A percentile compares a stretch with the other conserved stretches of the same genome.
phyloP scores from a whole-genome alignment of 2,797 vertebrate genomes.

The Pseudochirops cupreus region DNA sequence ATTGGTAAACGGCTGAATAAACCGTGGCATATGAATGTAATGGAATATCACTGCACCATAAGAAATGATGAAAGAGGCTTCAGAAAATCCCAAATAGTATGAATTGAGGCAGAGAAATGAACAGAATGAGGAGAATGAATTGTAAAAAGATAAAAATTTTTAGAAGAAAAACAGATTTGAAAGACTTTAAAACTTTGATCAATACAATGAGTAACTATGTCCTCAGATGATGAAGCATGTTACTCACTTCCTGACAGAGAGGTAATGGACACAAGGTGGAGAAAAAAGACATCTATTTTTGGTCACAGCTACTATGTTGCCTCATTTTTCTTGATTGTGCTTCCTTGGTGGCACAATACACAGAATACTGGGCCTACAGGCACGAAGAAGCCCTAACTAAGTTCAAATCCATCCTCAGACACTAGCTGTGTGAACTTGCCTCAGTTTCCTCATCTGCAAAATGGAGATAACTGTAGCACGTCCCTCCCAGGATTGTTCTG shows the following conservation, averaged over 20 bases:
- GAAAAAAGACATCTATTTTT: neutral
- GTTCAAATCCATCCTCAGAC: neutral
- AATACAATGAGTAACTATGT: neutral
- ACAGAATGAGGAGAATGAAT: neutral
- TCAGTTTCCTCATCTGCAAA: neutral
- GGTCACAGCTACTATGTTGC: neutral
- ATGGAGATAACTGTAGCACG: neutral
- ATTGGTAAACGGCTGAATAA: neutral
- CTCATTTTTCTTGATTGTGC: neutral
- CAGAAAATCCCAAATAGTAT: neutral
- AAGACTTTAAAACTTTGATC: neutral
- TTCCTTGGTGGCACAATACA: neutral
- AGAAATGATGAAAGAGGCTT: neutral
- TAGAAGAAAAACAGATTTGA: neutral
- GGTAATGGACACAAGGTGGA: neutral
- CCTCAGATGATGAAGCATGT: neutral
- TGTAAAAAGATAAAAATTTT: neutral
- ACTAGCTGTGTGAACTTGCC: neutral
- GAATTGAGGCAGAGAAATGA: neutral
- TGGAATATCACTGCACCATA: neutral
- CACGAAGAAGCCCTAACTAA: neutral
- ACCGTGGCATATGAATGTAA: neutral
- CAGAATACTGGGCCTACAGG: neutral
- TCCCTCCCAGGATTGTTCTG: neutral
- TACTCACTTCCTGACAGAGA: neutral